Conservation (phyloP, 2,113 vertebrate species). For the Phyllostomus hastatus region DNA sequence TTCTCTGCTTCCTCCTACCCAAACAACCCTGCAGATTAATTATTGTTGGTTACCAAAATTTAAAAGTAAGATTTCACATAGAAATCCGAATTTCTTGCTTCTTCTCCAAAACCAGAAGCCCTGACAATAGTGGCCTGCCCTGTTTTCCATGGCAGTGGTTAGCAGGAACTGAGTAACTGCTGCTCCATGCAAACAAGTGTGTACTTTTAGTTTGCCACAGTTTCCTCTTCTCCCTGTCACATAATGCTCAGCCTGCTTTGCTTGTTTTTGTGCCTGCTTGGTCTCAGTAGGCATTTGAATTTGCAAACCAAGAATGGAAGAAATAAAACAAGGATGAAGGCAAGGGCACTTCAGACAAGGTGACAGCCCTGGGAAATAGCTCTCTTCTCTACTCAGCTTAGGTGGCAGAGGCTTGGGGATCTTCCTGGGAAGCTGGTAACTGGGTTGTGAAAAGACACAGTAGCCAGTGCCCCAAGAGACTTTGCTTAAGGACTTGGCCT, state of each 20-base stretch:
- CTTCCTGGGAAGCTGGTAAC: not conserved
- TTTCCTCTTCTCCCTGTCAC: not conserved
- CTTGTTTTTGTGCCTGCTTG: not conserved
- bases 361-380: not conserved
- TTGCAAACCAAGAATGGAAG: not conserved
- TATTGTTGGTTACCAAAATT: slow-evolving; percentile 39
- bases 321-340: not conserved
- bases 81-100: slow-evolving; percentile 30
- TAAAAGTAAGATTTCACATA: slow-evolving; percentile 49
- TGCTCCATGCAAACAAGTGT: not conserved
- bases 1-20: slow-evolving; percentile 39
- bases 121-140: not conserved
- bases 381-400: not conserved
- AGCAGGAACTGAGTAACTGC: not conserved
- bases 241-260: not conserved
- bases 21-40: slow-evolving; percentile 49
- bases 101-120: not conserved
- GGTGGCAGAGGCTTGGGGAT: not conserved
- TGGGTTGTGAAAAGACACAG: not conserved
- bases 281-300: not conserved
- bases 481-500: not conserved
- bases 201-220: not conserved
- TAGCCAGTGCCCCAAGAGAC: not conserved
- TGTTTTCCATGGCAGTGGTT: slow-evolving; percentile 2
- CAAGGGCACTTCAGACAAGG: not conserved